These are phyloP conservation scores for Pterocles gutturalis DNA, from an alignment of 2,113 vertebrate species.

Conservation along the genomic window DNA sequence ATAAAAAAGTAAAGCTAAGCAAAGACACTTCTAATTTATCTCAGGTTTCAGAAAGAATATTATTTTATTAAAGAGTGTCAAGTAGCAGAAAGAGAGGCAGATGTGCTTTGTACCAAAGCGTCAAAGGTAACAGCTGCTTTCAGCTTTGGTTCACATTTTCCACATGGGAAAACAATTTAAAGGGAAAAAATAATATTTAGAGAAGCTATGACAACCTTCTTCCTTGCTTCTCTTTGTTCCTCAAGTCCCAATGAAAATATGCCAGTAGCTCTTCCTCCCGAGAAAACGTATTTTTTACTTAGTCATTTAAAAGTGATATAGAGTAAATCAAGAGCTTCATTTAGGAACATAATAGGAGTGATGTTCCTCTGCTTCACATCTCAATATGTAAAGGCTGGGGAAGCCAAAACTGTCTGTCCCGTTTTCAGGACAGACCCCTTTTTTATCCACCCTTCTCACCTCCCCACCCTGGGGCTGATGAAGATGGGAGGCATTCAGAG, in stretches of 20 bases:
- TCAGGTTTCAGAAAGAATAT: background rate
- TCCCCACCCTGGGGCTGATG: background rate
- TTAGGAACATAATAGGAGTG: background rate
- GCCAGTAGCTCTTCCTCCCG: background rate
- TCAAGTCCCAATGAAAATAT: background rate
- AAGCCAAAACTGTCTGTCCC: background rate
- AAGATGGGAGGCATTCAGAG: background rate
- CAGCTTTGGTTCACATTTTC: background rate
- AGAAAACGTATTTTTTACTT: rapidly evolving
- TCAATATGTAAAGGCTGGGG: no score
- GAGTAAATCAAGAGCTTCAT: background rate
- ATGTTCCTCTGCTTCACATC: background rate
- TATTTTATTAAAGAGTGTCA: background rate
- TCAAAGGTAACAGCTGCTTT: background rate
- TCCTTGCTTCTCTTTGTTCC: background rate
- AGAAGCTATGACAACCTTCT: background rate
- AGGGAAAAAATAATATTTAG: background rate
- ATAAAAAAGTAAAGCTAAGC: background rate
- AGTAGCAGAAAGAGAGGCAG: background rate
- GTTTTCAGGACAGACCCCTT: background rate
- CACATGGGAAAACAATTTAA: background rate
- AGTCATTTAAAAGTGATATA: background rate
- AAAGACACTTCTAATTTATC: background rate
- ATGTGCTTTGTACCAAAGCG: background rate
- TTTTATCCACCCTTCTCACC: background rate